Evolutionary conservation across 2,888 invertebrate genomes (phyloP).

Genomic region (Xestia xanthographa): DNA sequence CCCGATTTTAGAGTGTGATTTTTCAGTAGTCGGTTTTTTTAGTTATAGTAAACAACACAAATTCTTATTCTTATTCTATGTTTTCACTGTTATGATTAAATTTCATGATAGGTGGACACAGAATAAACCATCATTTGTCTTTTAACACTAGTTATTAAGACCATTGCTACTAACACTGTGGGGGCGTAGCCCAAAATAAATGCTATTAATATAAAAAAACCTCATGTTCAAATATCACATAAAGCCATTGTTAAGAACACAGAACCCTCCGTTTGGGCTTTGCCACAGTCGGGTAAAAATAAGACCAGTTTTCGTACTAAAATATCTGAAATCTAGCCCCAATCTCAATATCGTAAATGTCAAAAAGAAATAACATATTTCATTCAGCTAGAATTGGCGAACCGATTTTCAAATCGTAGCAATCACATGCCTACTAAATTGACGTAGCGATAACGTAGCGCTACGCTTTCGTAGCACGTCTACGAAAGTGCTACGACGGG

Average conservation of each 20-base stretch:
- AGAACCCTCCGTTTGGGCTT: background rate
- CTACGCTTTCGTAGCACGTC: constrained; percentile 63
- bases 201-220: background rate
- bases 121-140: background rate
- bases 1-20: too few species aligned
- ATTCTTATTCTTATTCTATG: background rate
- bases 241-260: background rate
- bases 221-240: background rate
- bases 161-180: background rate
- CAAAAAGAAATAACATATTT: background rate
- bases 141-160: background rate
- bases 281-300: background rate
- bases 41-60: too few species aligned
- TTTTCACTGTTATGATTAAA: background rate
- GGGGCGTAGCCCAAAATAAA: background rate
- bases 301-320: background rate
- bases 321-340: background rate
- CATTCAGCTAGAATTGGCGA: background rate
- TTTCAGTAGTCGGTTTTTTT: too few species aligned
- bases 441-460: constrained; percentile 46
- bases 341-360: constrained; percentile 13
- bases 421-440: constrained; percentile 51
- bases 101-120: background rate
- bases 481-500: constrained; percentile 61
- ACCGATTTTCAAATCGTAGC: constrained; percentile 38